Evolutionary conservation across 2,888 invertebrate species (phyloP).

Genomic region (Pogonocherus hispidulus): DNA sequence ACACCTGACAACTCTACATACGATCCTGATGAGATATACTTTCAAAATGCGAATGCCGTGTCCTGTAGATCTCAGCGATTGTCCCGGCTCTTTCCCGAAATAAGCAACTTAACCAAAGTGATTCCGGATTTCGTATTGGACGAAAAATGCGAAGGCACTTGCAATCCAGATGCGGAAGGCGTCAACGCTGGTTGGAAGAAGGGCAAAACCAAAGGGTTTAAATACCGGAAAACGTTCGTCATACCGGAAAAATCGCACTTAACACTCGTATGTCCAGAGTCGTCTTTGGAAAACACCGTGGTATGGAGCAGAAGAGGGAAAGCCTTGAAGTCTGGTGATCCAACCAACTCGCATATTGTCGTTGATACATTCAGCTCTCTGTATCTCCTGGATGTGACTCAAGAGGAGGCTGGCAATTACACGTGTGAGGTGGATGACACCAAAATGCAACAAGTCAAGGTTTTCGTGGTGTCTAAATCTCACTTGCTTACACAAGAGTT

Average conservation of each 20-base stretch:
- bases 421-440: slow-evolving; percentile 77
- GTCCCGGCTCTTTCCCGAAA: slow-evolving; percentile 66
- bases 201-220: slow-evolving; percentile 67
- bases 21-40: slow-evolving; percentile 30
- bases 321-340: slow-evolving; percentile 67
- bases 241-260: slow-evolving; percentile 72
- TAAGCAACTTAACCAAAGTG: slow-evolving; percentile 68
- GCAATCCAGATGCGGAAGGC: slow-evolving; percentile 66
- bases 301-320: slow-evolving; percentile 73
- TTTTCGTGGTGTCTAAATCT: slow-evolving; percentile 71
- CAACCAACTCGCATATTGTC: slow-evolving; percentile 51
- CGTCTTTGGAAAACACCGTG: slow-evolving; percentile 69
- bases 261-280: slow-evolving; percentile 72
- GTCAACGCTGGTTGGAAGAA: slow-evolving; percentile 67
- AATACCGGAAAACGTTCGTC: slow-evolving; percentile 69
- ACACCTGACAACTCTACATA: slow-evolving; percentile 7
- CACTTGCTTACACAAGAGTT: slow-evolving; percentile 72
- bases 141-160: slow-evolving; percentile 65
- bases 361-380: slow-evolving; percentile 73
- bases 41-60: slow-evolving; percentile 56
- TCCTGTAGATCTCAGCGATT: slow-evolving; percentile 69
- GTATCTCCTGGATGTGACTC: slow-evolving; percentile 73
- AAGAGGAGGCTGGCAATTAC: slow-evolving; percentile 78
- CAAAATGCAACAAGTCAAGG: slow-evolving; percentile 70
- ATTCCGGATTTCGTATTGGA: slow-evolving; percentile 70